Conservation (phyloP, 37 sponge, comb jelly and placozoan genomes). For the Diacarnus erythraeanus region DNA sequence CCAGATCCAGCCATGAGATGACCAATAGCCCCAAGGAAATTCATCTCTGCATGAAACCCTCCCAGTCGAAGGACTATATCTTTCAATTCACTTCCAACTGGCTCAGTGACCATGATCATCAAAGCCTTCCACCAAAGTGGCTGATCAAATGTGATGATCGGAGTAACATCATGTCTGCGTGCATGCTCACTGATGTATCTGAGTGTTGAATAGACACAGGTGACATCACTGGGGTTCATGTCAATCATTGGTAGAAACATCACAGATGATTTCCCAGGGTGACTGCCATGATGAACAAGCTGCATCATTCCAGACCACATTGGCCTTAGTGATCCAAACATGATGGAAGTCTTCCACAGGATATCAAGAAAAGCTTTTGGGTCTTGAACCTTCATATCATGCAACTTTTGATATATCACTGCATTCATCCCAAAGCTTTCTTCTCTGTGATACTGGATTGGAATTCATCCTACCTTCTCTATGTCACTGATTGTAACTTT, state of each 20-base stretch:
- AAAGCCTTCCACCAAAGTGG: conserved; percentile 56
- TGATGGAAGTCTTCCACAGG: neutral
- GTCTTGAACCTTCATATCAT: conserved; percentile 24
- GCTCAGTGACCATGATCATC: conserved; percentile 21
- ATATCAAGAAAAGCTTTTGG: neutral
- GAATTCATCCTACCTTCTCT: conserved; percentile 5
- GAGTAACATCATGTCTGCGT: conserved; percentile 1
- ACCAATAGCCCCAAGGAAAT: conserved; percentile 14
- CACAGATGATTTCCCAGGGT: conserved; percentile 21
- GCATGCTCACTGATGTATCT: conserved; percentile 21
- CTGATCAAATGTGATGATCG: conserved; percentile 11
- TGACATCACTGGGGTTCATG: neutral
- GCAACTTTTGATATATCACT: neutral
- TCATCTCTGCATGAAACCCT: conserved; percentile 34
- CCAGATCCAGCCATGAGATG: conserved; percentile 27
- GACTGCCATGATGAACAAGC: neutral
- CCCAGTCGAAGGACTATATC: conserved; percentile 27
- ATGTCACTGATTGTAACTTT: conserved; percentile 26
- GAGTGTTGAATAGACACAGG: conserved; percentile 27
- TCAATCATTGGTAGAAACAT: conserved; percentile 35
- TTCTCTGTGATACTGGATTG: conserved; percentile 15
- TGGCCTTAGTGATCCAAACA: conserved; percentile 8
- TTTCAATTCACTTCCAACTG: conserved; percentile 28
- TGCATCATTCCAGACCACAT: conserved; percentile 50
- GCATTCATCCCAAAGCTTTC: neutral